These are phyloP conservation scores for Escarpia spicata DNA, from an alignment of 2,888 invertebrate species.

Conservation along the genomic window DNA sequence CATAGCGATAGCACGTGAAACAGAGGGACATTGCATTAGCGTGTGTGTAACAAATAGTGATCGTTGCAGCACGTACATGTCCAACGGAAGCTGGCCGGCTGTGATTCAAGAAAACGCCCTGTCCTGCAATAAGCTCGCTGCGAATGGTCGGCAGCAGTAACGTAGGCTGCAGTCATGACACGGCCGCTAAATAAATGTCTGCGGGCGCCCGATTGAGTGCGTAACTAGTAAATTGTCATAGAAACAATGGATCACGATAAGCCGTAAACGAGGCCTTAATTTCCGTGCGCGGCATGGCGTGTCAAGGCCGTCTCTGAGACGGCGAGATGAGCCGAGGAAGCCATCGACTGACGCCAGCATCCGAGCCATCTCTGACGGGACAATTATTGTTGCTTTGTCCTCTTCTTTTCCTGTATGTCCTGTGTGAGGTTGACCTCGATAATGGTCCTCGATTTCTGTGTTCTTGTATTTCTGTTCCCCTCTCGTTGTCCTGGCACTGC, in stretches of 20 bases:
- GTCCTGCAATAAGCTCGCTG: background rate
- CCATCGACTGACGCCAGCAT: background rate
- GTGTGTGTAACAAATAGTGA: too few relatives aligned
- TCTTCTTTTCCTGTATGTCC: too few relatives aligned
- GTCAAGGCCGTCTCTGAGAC: background rate
- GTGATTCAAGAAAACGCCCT: background rate
- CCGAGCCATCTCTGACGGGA: background rate
- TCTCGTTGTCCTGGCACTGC: too few relatives aligned
- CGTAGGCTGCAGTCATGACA: background rate
- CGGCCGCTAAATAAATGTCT: background rate
- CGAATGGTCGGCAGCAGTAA: background rate
- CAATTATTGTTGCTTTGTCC: too few relatives aligned
- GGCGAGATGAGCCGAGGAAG: background rate
- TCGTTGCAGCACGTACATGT: background rate
- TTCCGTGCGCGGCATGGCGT: background rate
- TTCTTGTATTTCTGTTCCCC: too few relatives aligned
- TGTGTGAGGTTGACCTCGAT: too few relatives aligned
- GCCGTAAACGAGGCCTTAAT: background rate
- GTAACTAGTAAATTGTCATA: background rate
- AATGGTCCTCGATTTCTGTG: too few relatives aligned
- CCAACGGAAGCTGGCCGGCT: background rate
- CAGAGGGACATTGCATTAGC: too few relatives aligned
- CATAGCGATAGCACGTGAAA: background rate
- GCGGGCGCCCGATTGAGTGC: background rate
- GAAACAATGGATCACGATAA: constrained; percentile 1